phyloP scores from a whole-genome alignment of 2,797 vertebrate species.

The Morelia viridis region DNA sequence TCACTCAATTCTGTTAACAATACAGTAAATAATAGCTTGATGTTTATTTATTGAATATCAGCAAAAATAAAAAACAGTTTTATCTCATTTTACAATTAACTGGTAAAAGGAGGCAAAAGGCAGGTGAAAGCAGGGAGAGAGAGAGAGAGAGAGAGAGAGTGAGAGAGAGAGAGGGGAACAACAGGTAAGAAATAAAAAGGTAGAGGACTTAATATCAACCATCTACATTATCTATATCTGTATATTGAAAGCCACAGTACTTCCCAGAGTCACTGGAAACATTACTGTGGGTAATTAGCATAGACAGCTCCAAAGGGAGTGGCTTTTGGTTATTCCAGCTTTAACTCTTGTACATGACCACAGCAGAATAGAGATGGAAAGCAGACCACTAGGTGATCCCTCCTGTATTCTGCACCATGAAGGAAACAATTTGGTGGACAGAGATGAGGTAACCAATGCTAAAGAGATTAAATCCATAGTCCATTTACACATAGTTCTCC shows the following conservation, averaged over 20 bases:
- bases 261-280: neutral
- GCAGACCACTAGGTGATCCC: no score
- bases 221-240: neutral
- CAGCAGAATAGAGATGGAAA: no score
- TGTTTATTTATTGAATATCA: neutral
- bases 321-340: no score
- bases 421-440: no score
- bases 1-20: neutral
- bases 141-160: neutral
- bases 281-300: no score
- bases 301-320: no score
- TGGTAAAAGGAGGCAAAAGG: neutral
- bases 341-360: no score
- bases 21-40: neutral
- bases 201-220: neutral
- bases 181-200: neutral
- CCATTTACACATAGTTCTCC: neutral
- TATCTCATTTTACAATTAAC: neutral
- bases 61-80: neutral
- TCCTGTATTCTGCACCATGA: no score
- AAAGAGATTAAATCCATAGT: neutral
- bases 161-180: neutral
- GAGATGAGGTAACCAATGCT: neutral
- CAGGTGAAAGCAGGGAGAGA: neutral
- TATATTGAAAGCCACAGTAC: neutral